Evolutionary conservation across 2,113 vertebrate genomes (phyloP).

Genomic region (Ciconia stormi): DNA sequence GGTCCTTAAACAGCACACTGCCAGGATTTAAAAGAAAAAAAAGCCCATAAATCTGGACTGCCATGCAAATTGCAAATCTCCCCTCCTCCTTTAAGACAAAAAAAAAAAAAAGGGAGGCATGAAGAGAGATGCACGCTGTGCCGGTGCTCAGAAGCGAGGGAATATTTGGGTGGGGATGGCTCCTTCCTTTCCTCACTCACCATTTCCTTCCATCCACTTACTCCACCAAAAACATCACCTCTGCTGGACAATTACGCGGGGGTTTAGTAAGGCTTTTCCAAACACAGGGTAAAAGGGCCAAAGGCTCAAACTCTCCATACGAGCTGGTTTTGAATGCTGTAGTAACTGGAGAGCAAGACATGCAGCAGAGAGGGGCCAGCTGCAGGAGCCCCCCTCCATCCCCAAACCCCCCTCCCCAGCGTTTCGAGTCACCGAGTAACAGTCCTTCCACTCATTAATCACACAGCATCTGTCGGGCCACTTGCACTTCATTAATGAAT

Average conservation of each 20-base stretch:
- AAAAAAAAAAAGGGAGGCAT: no score
- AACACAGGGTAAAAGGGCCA: neutral
- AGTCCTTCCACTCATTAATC: neutral
- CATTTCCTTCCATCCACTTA: neutral
- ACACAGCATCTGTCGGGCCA: neutral
- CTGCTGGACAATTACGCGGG: neutral
- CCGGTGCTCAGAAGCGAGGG: neutral
- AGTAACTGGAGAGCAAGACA: neutral
- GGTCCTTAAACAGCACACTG: neutral
- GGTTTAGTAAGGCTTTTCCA: neutral
- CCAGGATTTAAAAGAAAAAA: neutral
- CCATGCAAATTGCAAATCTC: neutral
- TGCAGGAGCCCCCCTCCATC: neutral
- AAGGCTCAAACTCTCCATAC: fast-evolving
- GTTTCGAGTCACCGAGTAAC: neutral
- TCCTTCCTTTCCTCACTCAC: neutral
- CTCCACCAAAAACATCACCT: neutral
- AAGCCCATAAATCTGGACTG: neutral
- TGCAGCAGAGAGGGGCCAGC: fast-evolving
- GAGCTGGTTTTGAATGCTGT: neutral
- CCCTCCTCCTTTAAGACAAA: neutral
- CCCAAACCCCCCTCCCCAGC: no score
- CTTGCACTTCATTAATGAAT: neutral
- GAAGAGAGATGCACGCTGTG: fast-evolving
- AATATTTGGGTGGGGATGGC: neutral